Conservation (phyloP, 2,888 invertebrate genomes). For the Cordilura impudica region DNA sequence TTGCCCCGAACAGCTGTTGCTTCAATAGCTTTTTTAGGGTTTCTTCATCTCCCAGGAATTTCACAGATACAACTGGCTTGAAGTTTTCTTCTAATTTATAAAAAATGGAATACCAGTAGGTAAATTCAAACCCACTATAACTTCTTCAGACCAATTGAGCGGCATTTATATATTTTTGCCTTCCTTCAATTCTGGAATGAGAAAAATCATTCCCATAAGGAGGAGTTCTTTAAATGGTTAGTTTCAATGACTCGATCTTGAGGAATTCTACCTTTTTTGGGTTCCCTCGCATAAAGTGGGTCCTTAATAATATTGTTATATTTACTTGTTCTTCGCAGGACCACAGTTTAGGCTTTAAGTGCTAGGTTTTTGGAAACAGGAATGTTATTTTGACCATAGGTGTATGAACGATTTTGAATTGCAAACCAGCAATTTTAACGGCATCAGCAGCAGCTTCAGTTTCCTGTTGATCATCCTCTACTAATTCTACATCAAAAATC, state of each 20-base stretch:
- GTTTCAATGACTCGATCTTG: slow-evolving; percentile 89
- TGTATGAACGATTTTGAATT: slow-evolving; percentile 90
- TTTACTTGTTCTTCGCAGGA: slow-evolving; percentile 89
- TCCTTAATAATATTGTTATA: slow-evolving; percentile 88
- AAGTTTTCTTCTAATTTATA: slow-evolving; percentile 87
- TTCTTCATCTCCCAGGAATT: slow-evolving; percentile 89
- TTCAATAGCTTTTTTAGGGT: slow-evolving; percentile 89
- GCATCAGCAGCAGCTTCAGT: slow-evolving; percentile 84
- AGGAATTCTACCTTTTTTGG: slow-evolving; percentile 89
- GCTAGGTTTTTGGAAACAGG: slow-evolving; percentile 88
- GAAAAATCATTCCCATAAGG: slow-evolving; percentile 94
- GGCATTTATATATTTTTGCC: slow-evolving; percentile 91
- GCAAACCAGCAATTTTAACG: slow-evolving; percentile 85
- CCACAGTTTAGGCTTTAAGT: slow-evolving; percentile 92
- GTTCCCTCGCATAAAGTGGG: slow-evolving; percentile 85
- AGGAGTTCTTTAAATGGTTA: slow-evolving; percentile 89
- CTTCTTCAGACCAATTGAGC: slow-evolving; percentile 89
- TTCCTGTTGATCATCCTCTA: slow-evolving; percentile 82
- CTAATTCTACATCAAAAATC: slow-evolving; percentile 86
- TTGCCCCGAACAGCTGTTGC: slow-evolving; percentile 90
- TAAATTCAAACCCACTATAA: slow-evolving; percentile 87
- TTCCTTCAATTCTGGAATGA: slow-evolving; percentile 86
- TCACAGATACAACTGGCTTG: slow-evolving; percentile 87
- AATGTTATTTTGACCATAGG: slow-evolving; percentile 86
- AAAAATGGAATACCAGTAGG: slow-evolving; percentile 90